These are phyloP conservation scores for Meandrusa payeni DNA, from an alignment of 2,888 invertebrate genomes.

Conservation along the genomic window DNA sequence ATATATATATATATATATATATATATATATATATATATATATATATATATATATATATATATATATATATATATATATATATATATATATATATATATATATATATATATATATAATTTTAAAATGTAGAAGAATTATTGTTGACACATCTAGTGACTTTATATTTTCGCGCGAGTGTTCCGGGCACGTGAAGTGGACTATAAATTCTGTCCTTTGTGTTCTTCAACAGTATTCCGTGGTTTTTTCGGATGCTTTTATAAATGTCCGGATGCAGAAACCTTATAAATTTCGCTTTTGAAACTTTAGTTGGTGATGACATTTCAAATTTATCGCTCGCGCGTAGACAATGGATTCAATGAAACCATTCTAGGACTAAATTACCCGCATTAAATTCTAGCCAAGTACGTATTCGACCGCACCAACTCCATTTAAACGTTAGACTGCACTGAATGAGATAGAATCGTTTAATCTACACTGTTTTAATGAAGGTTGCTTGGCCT, in stretches of 20 bases:
- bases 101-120: no score
- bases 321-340: slow-evolving; percentile 16
- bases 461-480: no score
- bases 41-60: no score
- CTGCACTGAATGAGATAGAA: no score
- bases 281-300: slow-evolving; percentile 31
- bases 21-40: no score
- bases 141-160: slow-evolving; percentile 32
- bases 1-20: no score
- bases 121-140: no score
- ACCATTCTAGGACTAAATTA: slow-evolving; percentile 13
- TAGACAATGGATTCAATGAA: slow-evolving; percentile 17
- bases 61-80: no score
- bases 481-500: no score
- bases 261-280: slow-evolving; percentile 38
- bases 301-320: slow-evolving; percentile 24
- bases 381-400: slow-evolving; percentile 3
- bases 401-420: no score
- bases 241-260: slow-evolving; percentile 49
- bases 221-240: slow-evolving; percentile 47
- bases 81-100: no score
- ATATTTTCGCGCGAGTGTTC: slow-evolving; percentile 48
- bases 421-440: no score
- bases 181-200: slow-evolving; percentile 63
- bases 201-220: slow-evolving; percentile 71